Conservation (phyloP, 2,797 vertebrate species). For the Crax fasciolata region DNA sequence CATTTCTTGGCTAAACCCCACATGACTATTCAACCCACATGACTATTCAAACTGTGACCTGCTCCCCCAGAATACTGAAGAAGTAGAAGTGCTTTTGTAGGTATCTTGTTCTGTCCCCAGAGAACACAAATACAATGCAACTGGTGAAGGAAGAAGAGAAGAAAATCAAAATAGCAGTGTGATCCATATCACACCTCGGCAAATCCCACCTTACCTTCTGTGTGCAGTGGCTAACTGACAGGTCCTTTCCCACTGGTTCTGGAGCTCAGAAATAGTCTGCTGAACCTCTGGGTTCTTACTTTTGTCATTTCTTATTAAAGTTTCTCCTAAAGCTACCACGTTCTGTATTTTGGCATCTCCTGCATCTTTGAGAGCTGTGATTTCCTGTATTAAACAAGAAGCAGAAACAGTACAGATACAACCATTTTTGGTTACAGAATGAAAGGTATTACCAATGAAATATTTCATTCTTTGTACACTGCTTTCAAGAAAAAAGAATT, state of each 20-base stretch:
- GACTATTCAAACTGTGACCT: not conserved
- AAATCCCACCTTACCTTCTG: conserved; percentile 76
- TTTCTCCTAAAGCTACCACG: conserved; percentile 81
- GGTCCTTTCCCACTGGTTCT: conserved; percentile 72
- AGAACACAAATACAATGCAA: not conserved
- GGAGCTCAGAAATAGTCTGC: conserved; percentile 70
- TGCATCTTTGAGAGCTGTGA: conserved; percentile 82
- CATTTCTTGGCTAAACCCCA: not conserved
- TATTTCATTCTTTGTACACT: not conserved
- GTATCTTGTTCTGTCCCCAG: not conserved
- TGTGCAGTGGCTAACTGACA: conserved; percentile 61
- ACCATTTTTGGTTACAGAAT: not conserved
- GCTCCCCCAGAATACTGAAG: not conserved
- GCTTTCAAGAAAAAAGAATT: not conserved
- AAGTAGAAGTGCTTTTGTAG: not conserved
- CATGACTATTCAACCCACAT: not conserved
- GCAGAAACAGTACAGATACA: not conserved
- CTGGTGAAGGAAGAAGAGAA: not conserved
- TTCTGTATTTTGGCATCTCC: conserved; percentile 84
- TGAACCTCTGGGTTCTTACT: not conserved
- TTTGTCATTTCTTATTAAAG: conserved; percentile 73
- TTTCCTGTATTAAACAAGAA: conserved; percentile 79
- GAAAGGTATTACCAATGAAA: not conserved
- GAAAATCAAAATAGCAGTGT: not conserved
- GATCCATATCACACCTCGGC: not conserved